Evolutionary conservation across 2,113 vertebrate species (phyloP), one percentile per base, ranked within the genome.

Genomic region (Mustela nigripes): DNA sequence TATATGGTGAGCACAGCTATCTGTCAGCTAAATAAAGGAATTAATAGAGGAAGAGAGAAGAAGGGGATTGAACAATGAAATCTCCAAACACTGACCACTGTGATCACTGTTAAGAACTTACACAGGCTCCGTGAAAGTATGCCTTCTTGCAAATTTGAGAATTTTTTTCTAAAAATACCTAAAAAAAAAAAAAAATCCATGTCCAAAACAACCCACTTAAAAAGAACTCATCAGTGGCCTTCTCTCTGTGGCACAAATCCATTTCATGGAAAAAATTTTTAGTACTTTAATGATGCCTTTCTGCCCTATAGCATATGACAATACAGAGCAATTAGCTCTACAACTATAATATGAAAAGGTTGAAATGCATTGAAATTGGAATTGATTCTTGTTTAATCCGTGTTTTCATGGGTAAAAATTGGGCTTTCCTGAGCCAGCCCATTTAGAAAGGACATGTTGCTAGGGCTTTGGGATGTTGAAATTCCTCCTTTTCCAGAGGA

Each of bases 261-360:
- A 96, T 95, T 98, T 98, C 12, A 91, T 81, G 76, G 95, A 88
- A 97, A 95, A 74, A 97, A 96, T 91, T 96, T 95, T 98, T 96
- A 94, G 62, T 33, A 82, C 93, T 91, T 89, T 95, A 97, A 95
- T 89, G 80, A 88, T 69, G 96, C 82, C 87, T 88, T 58, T 89
- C 96, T 97, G 69, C 93, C 95, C 96, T 92, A 78, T 8, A 24
- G 69, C 79, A 63, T 71, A 65, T 6, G 91, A 97, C 91, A 96
- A 39, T 84, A 74, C 96, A 71, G 96, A 98, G 21, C 73, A 98
- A 96, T 98, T 98, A 65, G 31, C 97, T 98, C 94, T 91, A 95
- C 97, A 92, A 91, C 74, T 96, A 22, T n/a, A 93, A 36, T 96
- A 73, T 58, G 83, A 95, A 90, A 63, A 96, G 16, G 96, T 1